Base-by-base conservation (phyloP, 2,797 vertebrate genomes). In the Arvicola amphibius region DNA sequence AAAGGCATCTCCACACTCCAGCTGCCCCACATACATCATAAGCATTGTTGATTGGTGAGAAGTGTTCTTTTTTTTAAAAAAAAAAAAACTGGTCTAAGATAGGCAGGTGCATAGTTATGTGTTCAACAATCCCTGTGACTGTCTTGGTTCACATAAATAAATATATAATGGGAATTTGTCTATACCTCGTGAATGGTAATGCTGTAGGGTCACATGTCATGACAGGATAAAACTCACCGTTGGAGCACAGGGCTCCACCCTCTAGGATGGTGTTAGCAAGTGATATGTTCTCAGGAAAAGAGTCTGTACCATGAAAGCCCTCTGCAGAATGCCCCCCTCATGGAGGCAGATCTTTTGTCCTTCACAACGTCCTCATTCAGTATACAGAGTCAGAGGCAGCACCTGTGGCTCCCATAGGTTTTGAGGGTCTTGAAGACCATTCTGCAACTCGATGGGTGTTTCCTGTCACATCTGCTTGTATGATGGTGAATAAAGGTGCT, bases 201-300 rank as follows among this genome's bases (percentile, higher is more conserved):
- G 6, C 32, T 71, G 6, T 51, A 37, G n/a, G 10, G 0, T 77
- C 27, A 9, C 12, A 34, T 69, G 46, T 76, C 4, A 0, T 1
- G 8, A 67, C 0, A 43, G 78, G 6, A 19, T 51, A 11, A 27
- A 4, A 90, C 56, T 59, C 0, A 0, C 14, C 25, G 77, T 79
- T 0, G 46, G 79, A 40, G 53, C n/a, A 40, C 21, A 40, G 0
- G 0, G 10, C 4, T 76, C 53, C 65, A 17, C 0, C 73, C 25
- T 13, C 71, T 32, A 27, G 51, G 51, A 43, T 43, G 51, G 16
- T 74, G 51, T 56, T 56, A 88, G 48, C 25, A 29, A 56, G 48
- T 73, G 69, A 19, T 3, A 48, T 65, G 73, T 93, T 96, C 48
- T 97, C 96, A 96, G 91, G 90, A 94, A 96, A 97, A 88, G 1